Base-by-base conservation (phyloP, 2,113 vertebrate species). In the Glaucidium brasilianum region DNA sequence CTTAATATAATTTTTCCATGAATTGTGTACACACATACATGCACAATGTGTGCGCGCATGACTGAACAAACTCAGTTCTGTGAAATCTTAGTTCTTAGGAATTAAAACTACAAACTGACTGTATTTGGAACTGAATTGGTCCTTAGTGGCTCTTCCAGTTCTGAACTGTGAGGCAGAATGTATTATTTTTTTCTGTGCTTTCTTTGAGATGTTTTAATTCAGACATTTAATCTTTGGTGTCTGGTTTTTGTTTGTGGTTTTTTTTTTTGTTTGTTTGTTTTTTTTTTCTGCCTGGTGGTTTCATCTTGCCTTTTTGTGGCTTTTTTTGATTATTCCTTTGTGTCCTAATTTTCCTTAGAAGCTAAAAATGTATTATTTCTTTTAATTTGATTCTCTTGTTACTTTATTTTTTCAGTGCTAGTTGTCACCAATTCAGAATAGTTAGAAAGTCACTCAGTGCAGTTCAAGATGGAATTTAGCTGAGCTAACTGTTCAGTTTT, bases 321-420 rank as follows among this genome's bases (percentile, higher is more conserved):
- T 96, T 91, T 37, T 56, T 95, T 92, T 96, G 80, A 76, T 97
- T 95, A 94, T 91, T 92, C 45, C 45, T 91, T 85, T 90, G 55
- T 91, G 81, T 72, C 71, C 91, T 79, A 82, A 34, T 94, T 96
- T 90, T 93, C 64, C 52, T 80, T 63, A 83, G 88, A 92, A 93
- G 63, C 83, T 67, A 81, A 86, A 96, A 88, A 86, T 74, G 1
- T 35, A 69, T 67, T 86, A 26, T 80, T 90, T 88, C 19, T 85
- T 94, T 75, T 81, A 35, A 87, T 79, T 91, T 86, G 15, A 81
- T 77, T 88, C 18, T 81, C 32, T 47, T 20, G 6, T 68, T 94
- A 19, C 20, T 41, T 66, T 90, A 2, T 50, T 58, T 68, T 67
- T n/a, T 34, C 16, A 21, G 20, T 1, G 2, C 16, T 76, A 27